A percentile compares a stretch with the other conserved stretches of the same genome.
Conservation (phyloP, 2,888 invertebrate species). For the Phrixothrix hirtus region DNA sequence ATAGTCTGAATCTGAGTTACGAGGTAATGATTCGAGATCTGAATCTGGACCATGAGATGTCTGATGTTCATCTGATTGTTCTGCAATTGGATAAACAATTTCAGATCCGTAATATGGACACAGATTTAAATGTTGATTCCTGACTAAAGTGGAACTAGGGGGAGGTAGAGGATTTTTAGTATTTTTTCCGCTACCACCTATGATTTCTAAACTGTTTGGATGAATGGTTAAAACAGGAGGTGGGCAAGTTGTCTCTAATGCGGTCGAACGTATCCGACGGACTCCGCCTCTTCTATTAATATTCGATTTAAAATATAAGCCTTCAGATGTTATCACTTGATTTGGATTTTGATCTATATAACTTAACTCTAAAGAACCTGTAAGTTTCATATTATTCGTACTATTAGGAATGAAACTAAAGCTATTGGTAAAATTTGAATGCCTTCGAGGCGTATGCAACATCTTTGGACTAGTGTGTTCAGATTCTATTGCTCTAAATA, state of each 20-base stretch:
- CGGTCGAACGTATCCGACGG: conserved; percentile 71
- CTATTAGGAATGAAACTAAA: conserved; percentile 59
- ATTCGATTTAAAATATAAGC: conserved; percentile 51
- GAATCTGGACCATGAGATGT: conserved; percentile 67
- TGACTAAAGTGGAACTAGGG: conserved; percentile 69
- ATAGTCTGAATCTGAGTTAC: conserved; percentile 68
- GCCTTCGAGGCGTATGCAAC: conserved; percentile 59
- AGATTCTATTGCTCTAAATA: conserved; percentile 51
- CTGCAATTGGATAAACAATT: conserved; percentile 82
- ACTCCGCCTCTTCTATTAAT: conserved; percentile 58
- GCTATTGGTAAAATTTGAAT: conserved; percentile 66
- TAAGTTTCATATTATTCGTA: conserved; percentile 59
- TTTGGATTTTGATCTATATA: conserved; percentile 56
- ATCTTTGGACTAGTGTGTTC: conserved; percentile 44
- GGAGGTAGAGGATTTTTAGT: conserved; percentile 73
- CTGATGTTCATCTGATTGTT: conserved; percentile 80
- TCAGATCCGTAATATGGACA: conserved; percentile 74
- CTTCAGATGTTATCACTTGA: conserved; percentile 49
- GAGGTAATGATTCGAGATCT: conserved; percentile 61
- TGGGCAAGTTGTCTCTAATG: conserved; percentile 71
- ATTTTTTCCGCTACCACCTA: conserved; percentile 53
- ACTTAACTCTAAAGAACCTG: conserved; percentile 63
- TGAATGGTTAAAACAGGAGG: conserved; percentile 76
- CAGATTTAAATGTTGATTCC: conserved; percentile 71
- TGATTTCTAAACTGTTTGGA: conserved; percentile 80